Conservation (phyloP, 2,888 invertebrate genomes). For the Pollenia labialis region DNA sequence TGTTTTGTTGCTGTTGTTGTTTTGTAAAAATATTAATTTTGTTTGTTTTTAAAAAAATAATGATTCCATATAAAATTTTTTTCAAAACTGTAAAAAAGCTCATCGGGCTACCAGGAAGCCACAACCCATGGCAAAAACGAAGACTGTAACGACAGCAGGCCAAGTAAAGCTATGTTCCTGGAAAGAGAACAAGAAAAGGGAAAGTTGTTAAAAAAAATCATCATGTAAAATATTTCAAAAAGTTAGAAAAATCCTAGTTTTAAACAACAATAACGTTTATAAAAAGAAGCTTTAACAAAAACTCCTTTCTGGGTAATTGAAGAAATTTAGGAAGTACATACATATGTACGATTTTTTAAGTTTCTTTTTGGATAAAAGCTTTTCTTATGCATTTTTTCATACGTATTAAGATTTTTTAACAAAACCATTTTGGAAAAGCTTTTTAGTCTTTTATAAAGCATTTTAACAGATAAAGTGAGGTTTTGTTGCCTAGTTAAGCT, state of each 20-base stretch:
- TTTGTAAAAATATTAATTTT: constrained; percentile 43
- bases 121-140: constrained; percentile 84
- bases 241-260: background rate
- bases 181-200: constrained; percentile 49
- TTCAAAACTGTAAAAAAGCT: constrained; percentile 74
- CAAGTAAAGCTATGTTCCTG: constrained; percentile 81
- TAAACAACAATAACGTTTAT: too few species aligned
- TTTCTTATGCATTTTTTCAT: too few species aligned
- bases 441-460: too few species aligned
- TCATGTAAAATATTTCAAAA: background rate
- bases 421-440: too few species aligned
- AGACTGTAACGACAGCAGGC: constrained; percentile 84
- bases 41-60: constrained; percentile 48
- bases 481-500: too few species aligned
- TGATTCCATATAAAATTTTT: constrained; percentile 35
- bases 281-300: too few species aligned
- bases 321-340: too few species aligned
- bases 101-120: constrained; percentile 84
- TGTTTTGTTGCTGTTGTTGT: constrained; percentile 72
- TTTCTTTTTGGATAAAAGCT: too few species aligned
- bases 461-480: too few species aligned
- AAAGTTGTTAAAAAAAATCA: constrained; percentile 28
- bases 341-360: too few species aligned
- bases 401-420: too few species aligned
- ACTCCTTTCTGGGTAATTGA: too few species aligned